Base-by-base conservation (phyloP, 2,797 vertebrate species). In the Etheostoma nigrum region DNA sequence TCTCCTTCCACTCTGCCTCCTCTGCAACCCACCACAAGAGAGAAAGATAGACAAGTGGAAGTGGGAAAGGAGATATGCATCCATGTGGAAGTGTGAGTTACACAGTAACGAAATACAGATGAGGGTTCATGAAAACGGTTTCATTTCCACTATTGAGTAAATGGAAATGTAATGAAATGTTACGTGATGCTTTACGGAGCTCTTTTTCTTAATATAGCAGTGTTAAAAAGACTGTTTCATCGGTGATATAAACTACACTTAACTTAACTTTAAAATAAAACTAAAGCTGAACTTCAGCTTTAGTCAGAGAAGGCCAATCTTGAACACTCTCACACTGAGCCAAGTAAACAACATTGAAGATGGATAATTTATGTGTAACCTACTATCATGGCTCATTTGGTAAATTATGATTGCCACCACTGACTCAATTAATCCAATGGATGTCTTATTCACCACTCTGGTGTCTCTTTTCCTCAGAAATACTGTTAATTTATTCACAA, bases 1-100 rank as follows among this genome's bases (percentile, higher is more conserved):
- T 73, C 79, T 71, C 73, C 76, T 52, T 79, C 30, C 69, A 23
- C 76, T 49, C 64, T 67, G 63, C 74, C 42, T 67, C 65, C 71
- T 67, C 72, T 47, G 13, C 70, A 40, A 27, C 25, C 48, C 72
- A 33, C 73, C 78, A 70, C 54, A 51, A 83, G 53, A 83, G 54
- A 84, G 27, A 72, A 40, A 49, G 54, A 52, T 45, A 72, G 33
- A 53, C 1, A 15, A 54, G 58, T 14, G 19, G 21, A 48, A 49
- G 64, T 16, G 23, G 61, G 59, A 59, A 66, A 73, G 58, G n/a
- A 72, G 45, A 81, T 53, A 66, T n/a, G 69, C 57, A 75, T 60
- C 55, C 80, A 78, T 58, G 45, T 76, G 69, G n/a, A 45, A 49
- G 53, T 19, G 18, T 27, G 69, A 79, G 48, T 74, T 65, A 79